These are phyloP conservation scores for Melospiza melodia DNA, from an alignment of 2,113 vertebrate species.

Conservation along the genomic window DNA sequence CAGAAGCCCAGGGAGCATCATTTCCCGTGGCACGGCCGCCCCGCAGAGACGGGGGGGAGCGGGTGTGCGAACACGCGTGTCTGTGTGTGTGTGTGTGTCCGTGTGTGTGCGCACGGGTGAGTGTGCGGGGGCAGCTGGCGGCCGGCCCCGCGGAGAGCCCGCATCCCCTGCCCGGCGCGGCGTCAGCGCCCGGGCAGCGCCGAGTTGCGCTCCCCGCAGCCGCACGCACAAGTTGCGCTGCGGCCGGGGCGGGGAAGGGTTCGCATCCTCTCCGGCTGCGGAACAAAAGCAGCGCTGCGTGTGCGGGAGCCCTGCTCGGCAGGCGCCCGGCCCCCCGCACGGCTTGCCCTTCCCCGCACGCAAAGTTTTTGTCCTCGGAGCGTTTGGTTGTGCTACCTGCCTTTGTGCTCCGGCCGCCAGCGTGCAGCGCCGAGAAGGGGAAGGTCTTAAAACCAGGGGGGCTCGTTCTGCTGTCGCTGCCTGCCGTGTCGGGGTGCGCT, in stretches of 20 bases:
- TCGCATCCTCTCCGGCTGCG: neutral
- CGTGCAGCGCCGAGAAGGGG: neutral
- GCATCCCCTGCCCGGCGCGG: neutral
- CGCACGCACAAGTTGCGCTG: neutral
- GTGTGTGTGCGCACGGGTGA: neutral
- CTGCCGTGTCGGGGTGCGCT: neutral
- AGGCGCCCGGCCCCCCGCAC: neutral
- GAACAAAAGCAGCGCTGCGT: neutral
- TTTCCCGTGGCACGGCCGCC: neutral
- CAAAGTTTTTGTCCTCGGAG: neutral
- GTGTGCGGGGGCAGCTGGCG: neutral
- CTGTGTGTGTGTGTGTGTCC: neutral
- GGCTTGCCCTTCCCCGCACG: neutral
- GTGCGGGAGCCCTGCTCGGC: neutral
- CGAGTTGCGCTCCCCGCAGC: neutral
- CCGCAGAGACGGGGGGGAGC: neutral
- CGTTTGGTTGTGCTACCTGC: neutral
- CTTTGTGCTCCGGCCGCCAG: neutral
- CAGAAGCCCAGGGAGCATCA: neutral
- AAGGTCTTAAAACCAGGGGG: neutral
- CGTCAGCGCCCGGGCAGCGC: neutral
- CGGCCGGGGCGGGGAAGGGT: neutral
- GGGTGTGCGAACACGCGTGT: neutral
- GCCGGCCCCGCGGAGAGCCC: neutral
- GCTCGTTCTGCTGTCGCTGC: fast-evolving